Base-by-base conservation (phyloP, 2,888 invertebrate species). In the Linnaemya tessellans region DNA sequence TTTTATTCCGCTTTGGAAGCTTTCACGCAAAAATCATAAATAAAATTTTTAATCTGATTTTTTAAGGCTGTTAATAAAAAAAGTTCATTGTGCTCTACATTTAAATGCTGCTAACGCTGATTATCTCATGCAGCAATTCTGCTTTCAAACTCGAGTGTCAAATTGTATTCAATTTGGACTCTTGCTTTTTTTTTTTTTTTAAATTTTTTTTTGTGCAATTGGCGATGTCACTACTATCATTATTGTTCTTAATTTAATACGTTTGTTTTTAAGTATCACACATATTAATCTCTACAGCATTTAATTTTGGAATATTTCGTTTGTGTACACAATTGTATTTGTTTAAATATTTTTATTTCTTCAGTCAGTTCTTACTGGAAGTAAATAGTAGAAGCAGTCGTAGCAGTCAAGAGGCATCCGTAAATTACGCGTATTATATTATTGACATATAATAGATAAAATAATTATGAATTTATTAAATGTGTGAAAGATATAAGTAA, bases 351-450 rank as follows among this genome's bases (percentile, higher is more conserved):
- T 41, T 9, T 54, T 70, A 7, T 43, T 51, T 41, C 13, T 30
- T 64, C 46, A 71, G 71, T 80, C 64, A n/a, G n/a, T 62, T 46
- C 64, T 35, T n/a, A n/a, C n/a, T n/a, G n/a, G n/a, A n/a, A 56
- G 5, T 30, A 20, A n/a, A 8, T 64, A 38, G 43, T 56, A 43
- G 54, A 71, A 71, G 64, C n/a, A n/a, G n/a, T n/a, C n/a, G n/a
- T 71, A 71, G 22, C 64, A 46, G 71, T 64, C 62, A 46, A 80
- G 54, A 64, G 30, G 35, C 46, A 46, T 15, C 25, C 11, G 0
- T 35, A 56, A 30, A 18, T 10, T 1, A 18, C 18, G 18, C 0
- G 0, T 25, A 9, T 38, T 38, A 64, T 13, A 8, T 0, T 20
- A 38, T 0, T n/a, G n/a, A 74, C 25, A 64, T 30, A 35, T 22